phyloP scores from a whole-genome alignment of 1,140 invertebrate genomes.

The Pissodes strobi region DNA sequence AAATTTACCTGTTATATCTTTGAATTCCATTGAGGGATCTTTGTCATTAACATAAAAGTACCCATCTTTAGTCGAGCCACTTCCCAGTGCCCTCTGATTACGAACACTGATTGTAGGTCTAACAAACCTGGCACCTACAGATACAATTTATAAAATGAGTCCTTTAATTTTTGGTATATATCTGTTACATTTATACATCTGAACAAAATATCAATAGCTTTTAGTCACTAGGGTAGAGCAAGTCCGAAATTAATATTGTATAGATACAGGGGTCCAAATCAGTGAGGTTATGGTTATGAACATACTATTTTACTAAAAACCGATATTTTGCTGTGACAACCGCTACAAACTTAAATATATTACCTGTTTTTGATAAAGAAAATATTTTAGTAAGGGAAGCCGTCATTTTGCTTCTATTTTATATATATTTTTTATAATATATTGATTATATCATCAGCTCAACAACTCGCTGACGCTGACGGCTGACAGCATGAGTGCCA shows the following conservation, averaged over 20 bases:
- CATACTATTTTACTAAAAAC: no score
- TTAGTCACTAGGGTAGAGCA: no score
- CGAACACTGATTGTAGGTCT: slow-evolving; percentile 16
- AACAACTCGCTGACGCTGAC: slow-evolving; percentile 22
- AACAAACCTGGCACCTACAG: slow-evolving; percentile 26
- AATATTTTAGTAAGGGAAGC: slow-evolving; percentile 32
- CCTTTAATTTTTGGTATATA: no score
- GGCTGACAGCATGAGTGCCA: no score
- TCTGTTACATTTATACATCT: no score
- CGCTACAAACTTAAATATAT: background rate
- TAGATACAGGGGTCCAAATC: no score
- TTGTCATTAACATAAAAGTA: slow-evolving; percentile 68
- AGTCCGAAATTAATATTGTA: no score
- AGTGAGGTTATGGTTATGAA: no score
- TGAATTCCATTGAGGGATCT: slow-evolving; percentile 66
- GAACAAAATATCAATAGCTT: no score
- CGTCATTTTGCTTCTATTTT: slow-evolving; percentile 26
- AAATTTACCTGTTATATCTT: slow-evolving; percentile 65
- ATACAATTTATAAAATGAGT: no score
- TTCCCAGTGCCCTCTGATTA: slow-evolving; percentile 26
- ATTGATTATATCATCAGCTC: slow-evolving; percentile 28
- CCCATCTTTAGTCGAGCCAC: slow-evolving; percentile 54
- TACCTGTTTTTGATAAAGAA: slow-evolving; percentile 40
- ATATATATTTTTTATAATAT: background rate
- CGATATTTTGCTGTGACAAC: no score